Evolutionary conservation across 2,888 invertebrate genomes (phyloP).

Genomic region (Azorinus chamasolen): DNA sequence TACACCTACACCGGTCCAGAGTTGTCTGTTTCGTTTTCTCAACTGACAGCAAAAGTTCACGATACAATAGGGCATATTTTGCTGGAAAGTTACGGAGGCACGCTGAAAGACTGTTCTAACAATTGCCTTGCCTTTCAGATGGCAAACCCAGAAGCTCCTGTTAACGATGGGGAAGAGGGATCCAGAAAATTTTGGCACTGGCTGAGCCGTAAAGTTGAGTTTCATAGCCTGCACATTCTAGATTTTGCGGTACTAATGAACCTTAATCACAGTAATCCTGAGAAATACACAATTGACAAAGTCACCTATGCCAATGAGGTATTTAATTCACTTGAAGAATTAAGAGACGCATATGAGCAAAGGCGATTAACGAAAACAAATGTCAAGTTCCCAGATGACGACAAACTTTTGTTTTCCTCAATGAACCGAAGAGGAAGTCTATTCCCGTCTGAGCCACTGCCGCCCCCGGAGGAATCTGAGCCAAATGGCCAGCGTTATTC

Average conservation of each 20-base stretch:
- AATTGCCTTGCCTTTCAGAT: slow-evolving; percentile 60
- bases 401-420: slow-evolving; percentile 10
- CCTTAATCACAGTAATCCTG: slow-evolving; percentile 56
- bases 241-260: slow-evolving; percentile 72
- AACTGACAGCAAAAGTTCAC: slow-evolving; percentile 30
- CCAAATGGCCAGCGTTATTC: slow-evolving; percentile 78
- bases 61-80: slow-evolving; percentile 60
- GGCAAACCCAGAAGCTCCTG: slow-evolving; percentile 60
- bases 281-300: slow-evolving; percentile 58
- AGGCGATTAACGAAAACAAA: slow-evolving; percentile 17
- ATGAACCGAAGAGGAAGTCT: slow-evolving; percentile 50
- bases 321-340: slow-evolving; percentile 59
- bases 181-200: slow-evolving; percentile 66
- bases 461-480: slow-evolving; percentile 68
- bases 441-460: slow-evolving; percentile 58
- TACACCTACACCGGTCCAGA: slow-evolving; percentile 54
- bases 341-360: slow-evolving; percentile 47
- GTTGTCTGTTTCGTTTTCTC: slow-evolving; percentile 1
- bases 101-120: slow-evolving; percentile 37
- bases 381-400: slow-evolving; percentile 19
- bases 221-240: slow-evolving; percentile 69
- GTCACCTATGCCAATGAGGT: slow-evolving; percentile 68
- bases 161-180: slow-evolving; percentile 36
- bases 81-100: slow-evolving; percentile 69
- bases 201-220: slow-evolving; percentile 64